These are phyloP conservation scores for Tetramorium bicarinatum DNA, from an alignment of 2,888 invertebrate genomes.

Conservation along the genomic window DNA sequence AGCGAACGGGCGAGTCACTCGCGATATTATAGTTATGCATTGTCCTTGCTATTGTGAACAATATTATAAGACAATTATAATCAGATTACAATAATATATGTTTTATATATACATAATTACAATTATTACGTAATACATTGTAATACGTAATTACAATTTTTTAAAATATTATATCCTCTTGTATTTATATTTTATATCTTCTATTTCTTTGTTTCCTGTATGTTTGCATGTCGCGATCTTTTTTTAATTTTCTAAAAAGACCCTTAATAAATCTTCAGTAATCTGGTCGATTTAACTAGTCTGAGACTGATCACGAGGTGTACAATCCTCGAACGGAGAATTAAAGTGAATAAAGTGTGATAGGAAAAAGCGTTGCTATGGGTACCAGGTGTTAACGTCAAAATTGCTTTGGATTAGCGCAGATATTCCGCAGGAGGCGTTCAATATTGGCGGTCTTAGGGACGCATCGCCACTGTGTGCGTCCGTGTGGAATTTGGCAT, in stretches of 20 bases:
- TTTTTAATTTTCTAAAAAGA: neutral
- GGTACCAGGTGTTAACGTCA: slow-evolving; percentile 59
- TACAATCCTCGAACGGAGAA: neutral
- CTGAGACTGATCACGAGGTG: neutral
- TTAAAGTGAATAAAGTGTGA: slow-evolving; percentile 44
- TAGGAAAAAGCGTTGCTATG: slow-evolving; percentile 51
- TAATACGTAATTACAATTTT: neutral
- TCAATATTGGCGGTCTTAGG: slow-evolving; percentile 58
- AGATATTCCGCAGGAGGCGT: slow-evolving; percentile 53
- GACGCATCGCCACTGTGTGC: slow-evolving; percentile 39
- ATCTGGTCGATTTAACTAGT: neutral
- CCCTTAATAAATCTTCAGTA: neutral
- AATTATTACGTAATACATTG: no score
- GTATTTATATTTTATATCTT: neutral
- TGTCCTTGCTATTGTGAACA: neutral
- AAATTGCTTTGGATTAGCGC: slow-evolving; percentile 58
- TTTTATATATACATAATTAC: neutral
- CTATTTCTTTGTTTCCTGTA: neutral
- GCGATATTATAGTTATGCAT: slow-evolving; percentile 7
- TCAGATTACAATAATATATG: neutral
- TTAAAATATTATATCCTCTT: neutral
- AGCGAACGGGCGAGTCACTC: slow-evolving; percentile 3
- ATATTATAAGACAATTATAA: neutral
- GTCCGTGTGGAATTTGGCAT: slow-evolving; percentile 54
- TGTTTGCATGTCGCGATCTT: neutral